A percentile compares a stretch with the other conserved stretches of the same genome.
These are phyloP conservation scores for Nephrotoma appendiculata DNA, from an alignment of 2,888 invertebrate genomes.

Conservation along the genomic window DNA sequence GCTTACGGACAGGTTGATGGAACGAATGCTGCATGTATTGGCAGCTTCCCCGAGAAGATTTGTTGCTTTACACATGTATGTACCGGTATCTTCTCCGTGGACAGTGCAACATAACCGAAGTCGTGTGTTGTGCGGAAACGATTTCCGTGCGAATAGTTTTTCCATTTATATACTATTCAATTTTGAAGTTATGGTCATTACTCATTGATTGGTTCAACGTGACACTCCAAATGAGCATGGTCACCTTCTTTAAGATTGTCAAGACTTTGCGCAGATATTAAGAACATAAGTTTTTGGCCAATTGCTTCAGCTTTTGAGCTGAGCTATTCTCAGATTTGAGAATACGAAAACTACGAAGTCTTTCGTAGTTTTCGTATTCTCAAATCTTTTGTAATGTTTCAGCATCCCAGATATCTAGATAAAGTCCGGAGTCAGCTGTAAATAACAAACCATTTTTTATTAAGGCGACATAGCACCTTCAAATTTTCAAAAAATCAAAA, in stretches of 20 bases:
- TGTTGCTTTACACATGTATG: slow-evolving; percentile 90
- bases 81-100: slow-evolving; percentile 89
- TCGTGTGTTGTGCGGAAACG: slow-evolving; percentile 91
- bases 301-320: slow-evolving; percentile 58
- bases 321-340: too few relatives aligned
- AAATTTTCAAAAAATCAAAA: too few relatives aligned
- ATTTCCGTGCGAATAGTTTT: slow-evolving; percentile 78
- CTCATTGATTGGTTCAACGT: slow-evolving; percentile 86
- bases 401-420: slow-evolving; percentile 80
- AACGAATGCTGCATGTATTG: slow-evolving; percentile 80
- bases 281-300: slow-evolving; percentile 75
- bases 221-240: slow-evolving; percentile 80
- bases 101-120: slow-evolving; percentile 94
- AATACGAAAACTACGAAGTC: too few relatives aligned
- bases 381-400: slow-evolving; percentile 79
- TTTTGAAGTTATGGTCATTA: slow-evolving; percentile 73
- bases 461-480: too few relatives aligned
- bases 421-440: slow-evolving; percentile 67
- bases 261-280: slow-evolving; percentile 76
- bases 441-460: neutral
- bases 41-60: slow-evolving; percentile 90
- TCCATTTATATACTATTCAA: slow-evolving; percentile 95
- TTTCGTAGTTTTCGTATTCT: slow-evolving; percentile 67
- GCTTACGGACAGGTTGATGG: slow-evolving; percentile 54
- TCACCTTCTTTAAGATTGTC: slow-evolving; percentile 82